Evolutionary conservation across 1,140 invertebrate genomes (phyloP), one percentile per base, ranked within the genome.

Genomic region (Drosophila punjabiensis): DNA sequence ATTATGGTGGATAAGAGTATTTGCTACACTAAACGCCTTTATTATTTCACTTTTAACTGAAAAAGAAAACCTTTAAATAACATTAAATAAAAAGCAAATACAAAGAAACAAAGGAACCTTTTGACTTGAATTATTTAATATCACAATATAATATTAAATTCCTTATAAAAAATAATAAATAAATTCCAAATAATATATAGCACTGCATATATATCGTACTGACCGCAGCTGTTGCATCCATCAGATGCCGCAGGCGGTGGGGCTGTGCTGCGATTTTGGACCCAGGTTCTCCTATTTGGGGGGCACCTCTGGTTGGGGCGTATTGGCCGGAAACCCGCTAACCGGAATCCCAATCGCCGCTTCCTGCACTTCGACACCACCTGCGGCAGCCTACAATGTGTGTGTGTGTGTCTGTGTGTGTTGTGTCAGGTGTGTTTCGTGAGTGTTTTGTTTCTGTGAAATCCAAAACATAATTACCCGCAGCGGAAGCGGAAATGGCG

Each of bases 401-500:
- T 65, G 58, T 61, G 28, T 32, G 13, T 33, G 11, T 52, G 18
- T 52, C 3, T n/a, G 10, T 30, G 33, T 50, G 4, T 28, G 0
- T 7, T 45, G 58, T 63, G 56, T 71, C 24, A 24, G 24, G 48
- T 71, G 48, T 30, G 11, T 41, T n/a, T n/a, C n/a, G n/a, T n/a
- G n/a, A n/a, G 35, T 52, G 11, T 1, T n/a, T 30, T 2, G 4
- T 18, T 53, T 33, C 28, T 52, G 24, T 60, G 64, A 82, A 87
- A 87, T 87, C 83, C 83, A 87, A 87, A 87, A 87, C 83, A 87
- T 87, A 79, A 76, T 84, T 82, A 66, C 67, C 28, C 45, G 48
- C 48, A 33, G 20, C 63, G 63, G 48, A 67, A 56, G 64, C 64
- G 39, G 56, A 39, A 24, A 24, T 20, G 37, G 11, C 28, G 64